Conservation (phyloP, 2,888 invertebrate genomes). For the Dugesia japonica region DNA sequence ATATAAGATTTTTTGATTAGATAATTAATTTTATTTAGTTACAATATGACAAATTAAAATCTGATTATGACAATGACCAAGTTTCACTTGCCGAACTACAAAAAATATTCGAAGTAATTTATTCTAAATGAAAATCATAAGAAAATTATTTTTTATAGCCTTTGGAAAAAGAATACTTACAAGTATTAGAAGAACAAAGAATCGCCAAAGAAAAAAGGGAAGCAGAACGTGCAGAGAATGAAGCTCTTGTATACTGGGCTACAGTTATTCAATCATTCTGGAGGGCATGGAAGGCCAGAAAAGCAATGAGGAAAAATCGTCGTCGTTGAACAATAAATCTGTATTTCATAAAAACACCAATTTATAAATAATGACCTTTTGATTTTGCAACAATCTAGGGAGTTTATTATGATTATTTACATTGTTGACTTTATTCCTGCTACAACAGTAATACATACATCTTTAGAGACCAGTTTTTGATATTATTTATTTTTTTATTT, state of each 20-base stretch:
- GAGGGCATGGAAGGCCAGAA: constrained; percentile 7
- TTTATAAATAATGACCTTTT: no score
- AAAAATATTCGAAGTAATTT: constrained; percentile 4
- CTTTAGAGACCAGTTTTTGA: no score
- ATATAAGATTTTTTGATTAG: background rate
- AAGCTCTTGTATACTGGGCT: background rate
- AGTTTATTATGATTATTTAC: no score
- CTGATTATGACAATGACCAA: background rate
- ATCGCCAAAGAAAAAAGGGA: background rate
- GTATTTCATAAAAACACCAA: no score
- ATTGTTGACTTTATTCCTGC: no score
- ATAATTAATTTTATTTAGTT: background rate
- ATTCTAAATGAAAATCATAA: no score
- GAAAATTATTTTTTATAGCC: background rate
- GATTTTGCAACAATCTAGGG: no score
- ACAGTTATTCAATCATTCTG: constrained; percentile 1
- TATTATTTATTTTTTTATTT: no score
- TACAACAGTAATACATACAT: no score
- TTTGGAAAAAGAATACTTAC: background rate
- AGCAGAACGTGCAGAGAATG: background rate
- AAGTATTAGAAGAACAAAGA: constrained; percentile 6
- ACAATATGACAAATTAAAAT: background rate
- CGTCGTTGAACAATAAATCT: background rate
- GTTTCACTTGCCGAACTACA: background rate
- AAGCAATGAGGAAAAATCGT: background rate